A percentile compares a stretch with the other conserved stretches of the same genome.
Evolutionary conservation across 1,140 invertebrate species (phyloP).

Genomic region (Macrotrachela quadricornifera): DNA sequence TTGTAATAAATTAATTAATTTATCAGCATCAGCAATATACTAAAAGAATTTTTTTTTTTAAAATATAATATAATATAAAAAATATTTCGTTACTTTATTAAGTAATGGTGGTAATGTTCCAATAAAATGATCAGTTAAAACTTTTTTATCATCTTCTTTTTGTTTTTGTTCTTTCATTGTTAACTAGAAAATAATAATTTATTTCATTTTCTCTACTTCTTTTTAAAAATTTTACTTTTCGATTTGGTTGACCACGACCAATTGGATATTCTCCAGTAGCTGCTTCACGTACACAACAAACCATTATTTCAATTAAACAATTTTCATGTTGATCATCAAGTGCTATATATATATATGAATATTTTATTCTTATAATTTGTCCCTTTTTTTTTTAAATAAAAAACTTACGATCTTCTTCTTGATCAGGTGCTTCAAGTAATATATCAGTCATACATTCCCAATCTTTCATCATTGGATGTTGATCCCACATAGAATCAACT

Average conservation of each 20-base stretch:
- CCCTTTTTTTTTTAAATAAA: too few relatives aligned
- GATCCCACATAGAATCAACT: slow-evolving; percentile 95
- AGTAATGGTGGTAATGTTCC: slow-evolving; percentile 62
- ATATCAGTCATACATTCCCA: slow-evolving; percentile 99
- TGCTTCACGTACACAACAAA: slow-evolving; percentile 87
- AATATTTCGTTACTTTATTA: slow-evolving; percentile 24
- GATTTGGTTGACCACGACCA: slow-evolving; percentile 39
- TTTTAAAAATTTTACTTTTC: slow-evolving; percentile 14
- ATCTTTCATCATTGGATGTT: slow-evolving; percentile 95
- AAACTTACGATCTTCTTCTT: slow-evolving; percentile 42
- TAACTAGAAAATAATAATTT: slow-evolving; percentile 13
- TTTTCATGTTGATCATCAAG: slow-evolving; percentile 48
- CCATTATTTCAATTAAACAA: slow-evolving; percentile 90
- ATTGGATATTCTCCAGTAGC: slow-evolving; percentile 89
- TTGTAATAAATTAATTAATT: slow-evolving; percentile 70
- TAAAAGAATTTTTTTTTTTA: slow-evolving; percentile 20
- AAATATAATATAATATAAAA: too few relatives aligned
- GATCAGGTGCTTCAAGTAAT: slow-evolving; percentile 67
- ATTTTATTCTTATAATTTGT: too few relatives aligned
- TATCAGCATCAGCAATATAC: slow-evolving; percentile 83
- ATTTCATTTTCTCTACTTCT: too few relatives aligned
- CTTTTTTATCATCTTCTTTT: slow-evolving; percentile 70
- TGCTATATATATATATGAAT: slow-evolving; percentile 10
- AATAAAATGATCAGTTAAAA: slow-evolving; percentile 87
- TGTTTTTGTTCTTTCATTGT: slow-evolving; percentile 53